These are phyloP conservation scores for Temnothorax longispinosus DNA, from an alignment of 1,140 invertebrate genomes.

Conservation along the genomic window DNA sequence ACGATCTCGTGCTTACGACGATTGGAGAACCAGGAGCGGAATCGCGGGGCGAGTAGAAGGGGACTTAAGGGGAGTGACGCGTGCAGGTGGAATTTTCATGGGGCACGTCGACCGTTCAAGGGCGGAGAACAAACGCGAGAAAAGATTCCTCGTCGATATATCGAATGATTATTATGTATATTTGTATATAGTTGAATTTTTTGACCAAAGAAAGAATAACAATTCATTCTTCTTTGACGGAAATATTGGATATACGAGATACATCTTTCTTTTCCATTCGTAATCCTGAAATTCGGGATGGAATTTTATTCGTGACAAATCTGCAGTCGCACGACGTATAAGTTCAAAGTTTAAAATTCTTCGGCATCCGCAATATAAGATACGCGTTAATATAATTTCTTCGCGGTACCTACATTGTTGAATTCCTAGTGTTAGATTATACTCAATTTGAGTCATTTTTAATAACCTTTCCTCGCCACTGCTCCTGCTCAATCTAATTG, in stretches of 20 bases:
- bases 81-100: neutral
- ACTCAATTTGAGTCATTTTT: too few relatives aligned
- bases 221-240: neutral
- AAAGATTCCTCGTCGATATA: neutral
- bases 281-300: neutral
- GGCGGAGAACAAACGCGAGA: neutral
- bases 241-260: neutral
- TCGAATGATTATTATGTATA: too few relatives aligned
- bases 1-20: neutral
- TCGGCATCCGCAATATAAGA: neutral
- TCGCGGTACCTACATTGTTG: neutral
- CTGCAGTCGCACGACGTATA: too few relatives aligned
- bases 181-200: neutral
- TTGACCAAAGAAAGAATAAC: neutral
- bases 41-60: neutral
- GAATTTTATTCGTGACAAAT: neutral
- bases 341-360: neutral
- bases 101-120: neutral
- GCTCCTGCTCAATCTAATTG: too few relatives aligned
- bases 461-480: too few relatives aligned
- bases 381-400: neutral
- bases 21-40: constrained; percentile 5
- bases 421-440: too few relatives aligned
- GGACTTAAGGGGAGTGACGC: neutral
- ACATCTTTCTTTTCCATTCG: neutral